Evolutionary conservation across 2,888 invertebrate species (phyloP), one percentile per base, ranked within the genome.

Genomic region (Tinea pellionella): DNA sequence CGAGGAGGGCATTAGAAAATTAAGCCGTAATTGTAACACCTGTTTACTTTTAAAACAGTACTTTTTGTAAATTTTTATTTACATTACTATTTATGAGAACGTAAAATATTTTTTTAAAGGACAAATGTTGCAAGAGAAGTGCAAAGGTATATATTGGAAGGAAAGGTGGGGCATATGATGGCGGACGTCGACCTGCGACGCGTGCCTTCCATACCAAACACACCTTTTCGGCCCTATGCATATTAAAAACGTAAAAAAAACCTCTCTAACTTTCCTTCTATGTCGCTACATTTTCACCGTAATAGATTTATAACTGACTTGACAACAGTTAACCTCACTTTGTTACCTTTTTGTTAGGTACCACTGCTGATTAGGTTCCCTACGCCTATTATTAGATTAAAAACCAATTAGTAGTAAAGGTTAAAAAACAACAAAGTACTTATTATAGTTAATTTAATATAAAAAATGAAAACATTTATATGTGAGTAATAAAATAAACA

Each of bases 261-360:
- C 67, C 68, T 73, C 72, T 73, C 72, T 68, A 29, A 78, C 80
- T 83, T 83, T 83, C 84, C 81, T 78, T 78, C 72, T 73, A 59
- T 55, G 72, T 67, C 37, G 9, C 2, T 37, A 9, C 37, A 37
- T 37, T 37, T 37, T 37, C 37, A 71, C 16, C 37, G 37, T 37
- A 37, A 37, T 37, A 30, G 30, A 30, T n/a, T n/a, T n/a, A n/a
- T 30, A 37, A 37, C 37, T 9, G 37, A n/a, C n/a, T 37, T 37
- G 37, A 1, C 37, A 37, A 37, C 37, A 6, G 1, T 12, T 37
- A 37, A 37, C 24, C 24, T 24, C 3, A 6, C 24, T 24, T 24
- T 24, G 6, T n/a, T n/a, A n/a, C n/a, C n/a, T n/a, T n/a, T n/a
- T n/a, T n/a, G n/a, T n/a, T n/a, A 24, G 24, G 2, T 3, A 24